phyloP scores from a whole-genome alignment of 2,888 invertebrate genomes.

The Gasteruption jaculator region DNA sequence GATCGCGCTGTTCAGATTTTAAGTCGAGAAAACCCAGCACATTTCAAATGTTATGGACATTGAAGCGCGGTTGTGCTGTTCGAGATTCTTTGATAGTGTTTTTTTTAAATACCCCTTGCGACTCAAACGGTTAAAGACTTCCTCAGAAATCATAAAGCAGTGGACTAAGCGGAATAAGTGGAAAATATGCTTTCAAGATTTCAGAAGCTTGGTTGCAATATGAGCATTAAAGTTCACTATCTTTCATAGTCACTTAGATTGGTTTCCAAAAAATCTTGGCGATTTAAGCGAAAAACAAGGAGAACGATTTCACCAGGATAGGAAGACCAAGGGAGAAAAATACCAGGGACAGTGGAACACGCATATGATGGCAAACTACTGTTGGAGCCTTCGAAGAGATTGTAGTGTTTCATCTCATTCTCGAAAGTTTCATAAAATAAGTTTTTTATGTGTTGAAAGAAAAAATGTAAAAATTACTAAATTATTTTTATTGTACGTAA shows the following conservation, averaged over 20 bases:
- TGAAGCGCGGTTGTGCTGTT: too few relatives aligned
- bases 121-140: too few relatives aligned
- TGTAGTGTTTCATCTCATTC: slow-evolving; percentile 9
- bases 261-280: slow-evolving; percentile 38
- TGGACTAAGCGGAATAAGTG: slow-evolving; percentile 23
- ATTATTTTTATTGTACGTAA: too few relatives aligned
- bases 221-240: slow-evolving; percentile 39
- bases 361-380: slow-evolving; percentile 35
- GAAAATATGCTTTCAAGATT: slow-evolving; percentile 25
- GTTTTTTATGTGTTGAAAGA: not conserved
- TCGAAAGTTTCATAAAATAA: slow-evolving; percentile 8
- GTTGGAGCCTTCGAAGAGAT: slow-evolving; percentile 29
- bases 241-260: slow-evolving; percentile 33
- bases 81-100: too few relatives aligned
- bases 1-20: too few relatives aligned
- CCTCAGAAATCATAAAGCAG: slow-evolving; percentile 22
- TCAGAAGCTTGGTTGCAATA: slow-evolving; percentile 22
- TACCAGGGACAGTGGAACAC: slow-evolving; percentile 32
- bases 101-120: too few relatives aligned
- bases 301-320: slow-evolving; percentile 40
- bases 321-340: slow-evolving; percentile 35
- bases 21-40: too few relatives aligned
- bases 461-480: too few relatives aligned
- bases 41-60: too few relatives aligned
- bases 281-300: slow-evolving; percentile 39